Evolutionary conservation across 2,888 invertebrate species (phyloP), one percentile per base, ranked within the genome.

Genomic region (Nemapogon koenigi): DNA sequence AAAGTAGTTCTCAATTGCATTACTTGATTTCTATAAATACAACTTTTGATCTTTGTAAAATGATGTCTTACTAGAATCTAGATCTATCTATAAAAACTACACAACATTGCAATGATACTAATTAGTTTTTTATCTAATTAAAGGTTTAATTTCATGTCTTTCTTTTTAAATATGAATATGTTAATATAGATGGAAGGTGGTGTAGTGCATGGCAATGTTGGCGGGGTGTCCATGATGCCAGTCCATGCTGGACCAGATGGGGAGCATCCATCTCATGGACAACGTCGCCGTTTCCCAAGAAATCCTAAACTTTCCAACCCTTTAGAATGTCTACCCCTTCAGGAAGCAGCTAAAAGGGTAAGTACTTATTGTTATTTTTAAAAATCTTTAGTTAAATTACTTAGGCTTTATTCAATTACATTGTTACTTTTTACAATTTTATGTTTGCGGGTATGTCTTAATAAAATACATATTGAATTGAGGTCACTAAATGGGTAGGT

Each of bases 281-380:
- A 36, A 1, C 69, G 66, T 1, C 68, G 79, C 13, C 72, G 75
- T 13, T 78, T 66, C 47, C 70, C 68, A 46, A 76, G 67, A 49
- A 54, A 79, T 17, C 70, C 75, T 0, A 73, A 76, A 35, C 70
- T 70, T 6, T 56, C 61, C 2, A 73, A 61, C 47, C 76, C 68
- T 43, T 44, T 66, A 26, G 87, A 87, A 48, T 70, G 83, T 30
- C 57, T 88, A 47, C 86, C 88, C 1, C 66, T 88, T 16, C 86
- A 85, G 52, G 88, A 88, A 60, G 88, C 88, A 39, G 88, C 87
- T 38, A 86, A 87, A 60, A 62, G 87, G 61, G 85, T 83, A 65
- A 53, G 57, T 49, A 31, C 14, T 30, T 33, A 30, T 19, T 28
- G 38, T 46, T 26, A 30, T 25, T 19, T 39, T 11, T 28, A 28